Evolutionary conservation across 1,140 invertebrate genomes (phyloP), one percentile per base, ranked within the genome.

Genomic region (Leptinotarsa undecemlineata): DNA sequence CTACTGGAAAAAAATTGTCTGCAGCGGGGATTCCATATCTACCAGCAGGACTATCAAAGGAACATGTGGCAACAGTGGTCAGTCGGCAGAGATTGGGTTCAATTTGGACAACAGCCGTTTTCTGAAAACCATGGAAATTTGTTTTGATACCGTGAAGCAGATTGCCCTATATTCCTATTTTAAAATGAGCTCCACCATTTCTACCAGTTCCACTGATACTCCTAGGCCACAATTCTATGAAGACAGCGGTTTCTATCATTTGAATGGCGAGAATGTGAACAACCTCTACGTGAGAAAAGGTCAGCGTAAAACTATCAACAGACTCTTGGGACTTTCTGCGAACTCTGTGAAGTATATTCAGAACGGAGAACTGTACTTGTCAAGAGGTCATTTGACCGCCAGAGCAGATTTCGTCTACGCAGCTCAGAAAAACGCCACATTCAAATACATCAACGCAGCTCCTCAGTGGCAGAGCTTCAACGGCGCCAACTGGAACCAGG

Each of bases 351-450:
- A 77, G 63, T 84, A 83, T 72, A 79, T 87, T 4, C 51, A 48
- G 64, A 85, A 90, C 0, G 85, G 88, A 23, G 90, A 90, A 20
- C 90, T 92, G 62, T 74, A 74, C 23, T 78, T 92, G 68, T 86
- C 91, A 0, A 86, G 90, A 51, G 91, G 91, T 21, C 92, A 93
- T 78, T 83, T 92, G 17, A 86, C 89, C 0, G 91, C 92, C 26
- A 91, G 91, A 80, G 88, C 87, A 47, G 91, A 93, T 80, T 90
- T 89, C 63, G 85, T 91, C 3, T 91, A 88, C 75, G 90, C 87
- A 0, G 83, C 87, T 15, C 88, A 90, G 68, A 90, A 92, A 80
- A 86, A 88, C 1, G 0, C 62, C 15, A 64, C 62, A 13, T 92
- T 91, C 82, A 70, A 86, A 76, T 89, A 87, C 71, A 76, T 89